Conservation (phyloP, 2,888 invertebrate species). For the Cyrtodaria siliqua region DNA sequence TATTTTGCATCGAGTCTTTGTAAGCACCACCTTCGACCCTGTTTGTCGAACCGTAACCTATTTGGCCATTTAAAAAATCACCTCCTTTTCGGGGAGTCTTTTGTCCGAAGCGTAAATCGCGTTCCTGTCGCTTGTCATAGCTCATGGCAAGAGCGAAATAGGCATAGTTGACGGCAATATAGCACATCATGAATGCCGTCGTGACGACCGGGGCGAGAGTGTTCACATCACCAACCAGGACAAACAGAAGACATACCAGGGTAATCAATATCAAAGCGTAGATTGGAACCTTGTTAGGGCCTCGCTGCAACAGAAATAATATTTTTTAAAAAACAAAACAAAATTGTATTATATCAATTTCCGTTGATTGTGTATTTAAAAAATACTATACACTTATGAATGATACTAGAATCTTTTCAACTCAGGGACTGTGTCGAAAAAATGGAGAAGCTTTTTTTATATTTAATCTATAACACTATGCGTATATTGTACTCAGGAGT, state of each 20-base stretch:
- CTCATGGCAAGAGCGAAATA: slow-evolving; percentile 99
- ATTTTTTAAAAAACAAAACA: too few relatives aligned
- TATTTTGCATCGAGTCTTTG: slow-evolving; percentile 80
- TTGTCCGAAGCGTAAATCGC: slow-evolving; percentile 87
- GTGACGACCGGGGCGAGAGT: slow-evolving; percentile 98
- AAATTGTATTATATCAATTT: too few relatives aligned
- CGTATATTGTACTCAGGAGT: too few relatives aligned
- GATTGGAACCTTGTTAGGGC: slow-evolving; percentile 97
- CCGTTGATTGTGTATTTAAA: too few relatives aligned
- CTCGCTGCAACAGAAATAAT: too few relatives aligned
- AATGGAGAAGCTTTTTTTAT: too few relatives aligned
- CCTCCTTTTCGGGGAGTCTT: slow-evolving; percentile 30
- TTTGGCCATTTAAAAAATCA: slow-evolving; percentile 45
- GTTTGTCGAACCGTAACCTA: slow-evolving; percentile 72
- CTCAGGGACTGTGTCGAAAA: too few relatives aligned
- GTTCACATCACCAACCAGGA: slow-evolving; percentile 97
- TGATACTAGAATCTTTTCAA: too few relatives aligned
- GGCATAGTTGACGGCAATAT: slow-evolving; percentile 98
- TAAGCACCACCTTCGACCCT: slow-evolving; percentile 61
- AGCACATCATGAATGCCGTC: slow-evolving; percentile 98
- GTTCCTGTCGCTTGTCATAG: slow-evolving; percentile 95
- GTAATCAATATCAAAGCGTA: slow-evolving; percentile 97
- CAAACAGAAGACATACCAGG: slow-evolving; percentile 95
- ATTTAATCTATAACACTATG: too few relatives aligned
- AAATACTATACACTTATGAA: too few relatives aligned